Percentiles rank a stretch among this genome's conserved stretches.
These are phyloP conservation scores for Mormyrops attenuatus DNA, from an alignment of 2,797 vertebrate genomes.

Conservation along the genomic window DNA sequence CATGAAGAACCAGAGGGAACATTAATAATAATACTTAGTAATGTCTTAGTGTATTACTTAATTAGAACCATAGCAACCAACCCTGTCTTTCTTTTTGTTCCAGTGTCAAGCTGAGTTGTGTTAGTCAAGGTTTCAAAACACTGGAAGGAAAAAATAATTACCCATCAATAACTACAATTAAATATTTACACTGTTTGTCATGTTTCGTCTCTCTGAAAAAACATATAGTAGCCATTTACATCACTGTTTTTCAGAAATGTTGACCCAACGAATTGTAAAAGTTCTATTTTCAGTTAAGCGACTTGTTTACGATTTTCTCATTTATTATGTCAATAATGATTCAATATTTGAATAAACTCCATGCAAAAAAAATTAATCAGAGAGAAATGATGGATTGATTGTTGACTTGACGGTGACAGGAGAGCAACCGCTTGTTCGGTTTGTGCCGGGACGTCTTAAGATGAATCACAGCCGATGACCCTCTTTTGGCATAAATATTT, in stretches of 20 bases:
- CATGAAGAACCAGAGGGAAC: neutral
- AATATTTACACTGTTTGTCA: neutral
- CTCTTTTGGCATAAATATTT: conserved; percentile 5
- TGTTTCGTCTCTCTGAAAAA: neutral
- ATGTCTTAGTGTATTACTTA: neutral
- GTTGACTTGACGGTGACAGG: neutral
- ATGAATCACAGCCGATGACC: neutral
- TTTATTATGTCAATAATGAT: neutral
- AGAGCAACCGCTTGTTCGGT: neutral
- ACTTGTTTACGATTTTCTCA: neutral
- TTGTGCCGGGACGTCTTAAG: neutral
- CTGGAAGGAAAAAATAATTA: neutral
- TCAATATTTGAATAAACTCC: neutral
- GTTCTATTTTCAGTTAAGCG: neutral
- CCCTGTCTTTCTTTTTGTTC: neutral
- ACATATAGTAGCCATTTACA: neutral
- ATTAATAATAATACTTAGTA: neutral
- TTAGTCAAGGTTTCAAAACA: conserved; percentile 3
- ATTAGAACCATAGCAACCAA: neutral
- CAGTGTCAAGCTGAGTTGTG: neutral
- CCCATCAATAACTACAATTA: neutral
- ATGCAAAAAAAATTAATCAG: neutral
- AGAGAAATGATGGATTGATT: neutral
- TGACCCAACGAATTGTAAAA: neutral
- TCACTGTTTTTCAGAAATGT: neutral